Evolutionary conservation across 1,140 invertebrate genomes (phyloP).

Genomic region (Micrasema minimum): DNA sequence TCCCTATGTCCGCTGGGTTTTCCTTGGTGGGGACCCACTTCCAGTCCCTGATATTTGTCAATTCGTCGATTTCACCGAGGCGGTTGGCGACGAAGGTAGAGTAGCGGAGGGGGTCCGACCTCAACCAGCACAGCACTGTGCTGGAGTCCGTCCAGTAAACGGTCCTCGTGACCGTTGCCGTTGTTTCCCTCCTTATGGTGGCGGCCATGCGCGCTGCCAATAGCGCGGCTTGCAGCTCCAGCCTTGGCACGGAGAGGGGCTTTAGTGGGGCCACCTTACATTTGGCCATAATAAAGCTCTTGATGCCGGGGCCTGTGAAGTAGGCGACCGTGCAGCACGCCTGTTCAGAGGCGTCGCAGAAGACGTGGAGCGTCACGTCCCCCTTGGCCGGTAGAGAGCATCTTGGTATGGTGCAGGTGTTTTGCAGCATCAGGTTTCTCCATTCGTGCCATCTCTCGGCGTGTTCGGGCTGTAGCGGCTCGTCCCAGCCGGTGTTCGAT

Average conservation of each 20-base stretch:
- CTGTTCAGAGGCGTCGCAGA: neutral
- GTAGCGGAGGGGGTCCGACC: neutral
- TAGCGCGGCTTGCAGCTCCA: too few relatives aligned
- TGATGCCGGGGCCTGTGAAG: neutral
- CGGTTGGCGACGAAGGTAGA: constrained; percentile 2
- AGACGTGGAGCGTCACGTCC: neutral
- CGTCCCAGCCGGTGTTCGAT: neutral
- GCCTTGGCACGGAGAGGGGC: too few relatives aligned
- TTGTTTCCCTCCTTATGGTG: too few relatives aligned
- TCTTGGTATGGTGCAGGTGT: neutral
- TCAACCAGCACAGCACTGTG: neutral
- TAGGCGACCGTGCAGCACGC: too few relatives aligned
- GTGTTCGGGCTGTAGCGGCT: neutral
- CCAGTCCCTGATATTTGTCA: neutral
- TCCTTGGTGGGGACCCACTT: neutral
- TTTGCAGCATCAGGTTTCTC: neutral
- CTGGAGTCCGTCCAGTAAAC: too few relatives aligned
- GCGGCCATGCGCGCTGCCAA: too few relatives aligned
- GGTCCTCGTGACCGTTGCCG: too few relatives aligned
- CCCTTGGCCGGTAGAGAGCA: neutral
- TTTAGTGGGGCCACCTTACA: too few relatives aligned
- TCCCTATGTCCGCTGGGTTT: neutral
- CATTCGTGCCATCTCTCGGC: neutral
- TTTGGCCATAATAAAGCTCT: neutral
- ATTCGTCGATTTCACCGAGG: neutral